Percentiles rank a stretch among this genome's conserved stretches.
These are phyloP conservation scores for Myathropa florea DNA, from an alignment of 2,888 invertebrate species.

Conservation along the genomic window DNA sequence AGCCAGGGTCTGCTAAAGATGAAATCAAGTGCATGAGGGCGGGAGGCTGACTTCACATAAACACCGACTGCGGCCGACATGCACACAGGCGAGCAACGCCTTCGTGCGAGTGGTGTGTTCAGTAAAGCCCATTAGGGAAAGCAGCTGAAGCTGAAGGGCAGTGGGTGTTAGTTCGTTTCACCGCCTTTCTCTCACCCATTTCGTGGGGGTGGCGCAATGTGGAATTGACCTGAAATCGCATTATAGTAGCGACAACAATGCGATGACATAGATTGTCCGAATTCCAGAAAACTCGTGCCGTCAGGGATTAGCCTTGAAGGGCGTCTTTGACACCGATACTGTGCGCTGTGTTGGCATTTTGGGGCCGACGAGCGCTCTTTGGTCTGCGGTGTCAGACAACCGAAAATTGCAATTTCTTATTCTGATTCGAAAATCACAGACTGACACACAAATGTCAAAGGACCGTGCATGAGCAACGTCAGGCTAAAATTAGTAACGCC, in stretches of 20 bases:
- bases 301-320: not conserved
- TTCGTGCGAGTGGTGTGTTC: not conserved
- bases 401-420: not conserved
- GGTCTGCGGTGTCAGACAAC: not conserved
- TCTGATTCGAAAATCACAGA: not conserved
- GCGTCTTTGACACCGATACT: not conserved
- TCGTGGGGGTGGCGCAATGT: not conserved
- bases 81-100: not conserved
- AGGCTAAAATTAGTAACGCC: not conserved
- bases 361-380: not conserved
- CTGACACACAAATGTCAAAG: not conserved
- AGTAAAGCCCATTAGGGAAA: not conserved
- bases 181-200: not conserved
- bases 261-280: constrained; percentile 30
- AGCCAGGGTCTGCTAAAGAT: not conserved
- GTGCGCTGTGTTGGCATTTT: not conserved
- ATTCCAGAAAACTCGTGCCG: not conserved
- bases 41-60: not conserved
- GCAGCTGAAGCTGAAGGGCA: not conserved
- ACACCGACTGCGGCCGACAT: not conserved
- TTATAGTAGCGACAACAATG: constrained; percentile 32
- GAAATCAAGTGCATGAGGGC: not conserved
- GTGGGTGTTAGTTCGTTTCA: not conserved
- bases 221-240: constrained; percentile 42
- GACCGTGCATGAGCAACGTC: not conserved